These are phyloP conservation scores for Galleria mellonella DNA, from an alignment of 1,140 invertebrate species.

Conservation along the genomic window DNA sequence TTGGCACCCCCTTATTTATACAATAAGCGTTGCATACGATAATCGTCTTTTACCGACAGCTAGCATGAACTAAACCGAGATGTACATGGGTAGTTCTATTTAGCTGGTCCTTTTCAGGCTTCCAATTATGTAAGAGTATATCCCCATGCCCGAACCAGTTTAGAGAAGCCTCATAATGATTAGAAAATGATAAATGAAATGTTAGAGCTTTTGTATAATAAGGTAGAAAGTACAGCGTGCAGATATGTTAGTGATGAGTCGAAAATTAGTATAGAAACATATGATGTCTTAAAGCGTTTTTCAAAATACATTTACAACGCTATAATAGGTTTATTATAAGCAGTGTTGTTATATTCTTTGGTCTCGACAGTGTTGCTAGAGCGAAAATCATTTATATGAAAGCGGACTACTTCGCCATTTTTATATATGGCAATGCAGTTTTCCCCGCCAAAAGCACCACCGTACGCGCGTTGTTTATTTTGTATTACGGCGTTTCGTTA, in stretches of 20 bases:
- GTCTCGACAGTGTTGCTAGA: slow-evolving; percentile 48
- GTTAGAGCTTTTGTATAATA: slow-evolving; percentile 50
- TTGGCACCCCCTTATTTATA: slow-evolving; percentile 67
- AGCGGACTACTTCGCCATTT: slow-evolving; percentile 9
- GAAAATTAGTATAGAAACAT: slow-evolving; percentile 51
- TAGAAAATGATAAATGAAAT: slow-evolving; percentile 34
- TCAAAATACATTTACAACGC: too few relatives aligned
- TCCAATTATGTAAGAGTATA: slow-evolving; percentile 13
- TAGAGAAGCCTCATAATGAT: slow-evolving; percentile 33
- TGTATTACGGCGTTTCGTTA: slow-evolving; percentile 6
- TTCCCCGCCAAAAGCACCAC: slow-evolving; percentile 23
- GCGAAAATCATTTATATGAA: slow-evolving; percentile 11
- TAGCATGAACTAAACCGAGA: slow-evolving; percentile 28
- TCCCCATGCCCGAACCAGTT: neutral
- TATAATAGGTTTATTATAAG: too few relatives aligned
- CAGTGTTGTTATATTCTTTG: slow-evolving; percentile 19
- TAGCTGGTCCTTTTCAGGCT: slow-evolving; percentile 25
- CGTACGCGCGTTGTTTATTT: slow-evolving; percentile 1
- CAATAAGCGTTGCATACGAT: slow-evolving; percentile 73
- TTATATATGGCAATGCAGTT: slow-evolving; percentile 1
- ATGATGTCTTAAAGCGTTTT: neutral
- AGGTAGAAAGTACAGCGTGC: slow-evolving; percentile 36
- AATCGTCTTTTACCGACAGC: slow-evolving; percentile 43
- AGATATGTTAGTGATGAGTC: slow-evolving; percentile 68
- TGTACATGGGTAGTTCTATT: slow-evolving; percentile 17